A percentile compares a stretch with the other conserved stretches of the same genome.
Conservation (phyloP, 2,797 vertebrate genomes). For the Taenioides sp. region DNA sequence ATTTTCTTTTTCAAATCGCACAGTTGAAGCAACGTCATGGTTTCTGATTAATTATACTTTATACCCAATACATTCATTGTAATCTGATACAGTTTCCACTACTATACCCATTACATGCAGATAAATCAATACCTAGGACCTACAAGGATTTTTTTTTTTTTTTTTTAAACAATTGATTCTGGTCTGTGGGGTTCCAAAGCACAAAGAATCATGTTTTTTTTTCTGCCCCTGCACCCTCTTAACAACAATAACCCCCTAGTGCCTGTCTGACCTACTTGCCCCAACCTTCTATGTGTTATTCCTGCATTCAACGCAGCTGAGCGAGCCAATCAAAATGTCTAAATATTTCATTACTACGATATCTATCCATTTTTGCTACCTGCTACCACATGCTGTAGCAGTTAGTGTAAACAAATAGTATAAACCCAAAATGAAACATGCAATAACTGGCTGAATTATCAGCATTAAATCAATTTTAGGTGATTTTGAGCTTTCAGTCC, state of each 20-base stretch:
- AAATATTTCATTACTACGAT: no score
- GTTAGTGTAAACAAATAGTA: no score
- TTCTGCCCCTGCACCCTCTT: neutral
- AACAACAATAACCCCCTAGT: neutral
- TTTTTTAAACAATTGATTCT: slow-evolving; percentile 1
- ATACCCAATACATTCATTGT: neutral
- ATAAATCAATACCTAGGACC: neutral
- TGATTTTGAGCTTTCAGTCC: no score
- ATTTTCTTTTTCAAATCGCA: neutral
- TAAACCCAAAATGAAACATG: no score
- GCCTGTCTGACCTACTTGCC: slow-evolving; percentile 2
- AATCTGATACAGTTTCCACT: neutral
- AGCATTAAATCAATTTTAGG: no score
- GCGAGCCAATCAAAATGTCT: slow-evolving; percentile 16
- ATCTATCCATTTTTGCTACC: no score
- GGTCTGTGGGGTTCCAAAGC: neutral
- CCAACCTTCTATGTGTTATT: neutral
- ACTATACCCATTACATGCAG: neutral
- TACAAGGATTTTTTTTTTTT: neutral
- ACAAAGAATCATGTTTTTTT: neutral
- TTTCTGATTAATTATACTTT: neutral
- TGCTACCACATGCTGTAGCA: no score
- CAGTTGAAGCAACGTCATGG: neutral
- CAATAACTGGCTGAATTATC: no score
- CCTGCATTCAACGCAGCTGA: no score